These are phyloP conservation scores for Leptinotarsa tumamoca DNA, from an alignment of 2,888 invertebrate genomes.

Conservation along the genomic window DNA sequence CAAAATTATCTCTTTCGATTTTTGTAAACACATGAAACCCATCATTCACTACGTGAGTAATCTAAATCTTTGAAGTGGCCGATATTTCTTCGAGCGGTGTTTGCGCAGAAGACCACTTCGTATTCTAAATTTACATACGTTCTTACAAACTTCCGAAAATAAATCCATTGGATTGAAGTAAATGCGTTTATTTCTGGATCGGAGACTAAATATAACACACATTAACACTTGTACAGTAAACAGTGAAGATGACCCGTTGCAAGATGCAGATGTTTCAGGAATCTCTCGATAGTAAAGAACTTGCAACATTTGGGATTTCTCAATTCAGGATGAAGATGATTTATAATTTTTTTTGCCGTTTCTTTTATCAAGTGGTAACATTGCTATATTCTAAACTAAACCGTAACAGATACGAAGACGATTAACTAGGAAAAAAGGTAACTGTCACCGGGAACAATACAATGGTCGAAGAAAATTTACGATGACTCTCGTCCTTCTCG, in stretches of 20 bases:
- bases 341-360: no score
- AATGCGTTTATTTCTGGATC: constrained; percentile 34
- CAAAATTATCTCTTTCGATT: not conserved
- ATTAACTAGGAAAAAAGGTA: no score
- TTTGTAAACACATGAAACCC: not conserved
- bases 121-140: constrained; percentile 26
- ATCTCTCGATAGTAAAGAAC: not conserved
- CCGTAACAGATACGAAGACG: no score
- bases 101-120: constrained; percentile 20
- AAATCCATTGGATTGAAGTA: constrained; percentile 22
- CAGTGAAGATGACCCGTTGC: constrained; percentile 1
- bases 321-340: no score
- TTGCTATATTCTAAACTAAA: no score
- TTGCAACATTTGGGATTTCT: not conserved
- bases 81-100: constrained; percentile 5
- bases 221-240: constrained; percentile 19
- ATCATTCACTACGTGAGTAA: constrained; percentile 8
- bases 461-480: no score
- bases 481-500: no score
- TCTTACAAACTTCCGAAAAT: constrained; percentile 27
- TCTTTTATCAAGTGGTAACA: no score
- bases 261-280: constrained; percentile 6
- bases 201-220: constrained; percentile 26
- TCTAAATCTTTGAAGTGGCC: constrained; percentile 4
- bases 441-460: no score